Percentiles rank a stretch among this genome's conserved stretches.
These are phyloP conservation scores for Epizoanthus illoricatus DNA, from an alignment of 92 coral and sea anemone genomes.

Conservation along the genomic window DNA sequence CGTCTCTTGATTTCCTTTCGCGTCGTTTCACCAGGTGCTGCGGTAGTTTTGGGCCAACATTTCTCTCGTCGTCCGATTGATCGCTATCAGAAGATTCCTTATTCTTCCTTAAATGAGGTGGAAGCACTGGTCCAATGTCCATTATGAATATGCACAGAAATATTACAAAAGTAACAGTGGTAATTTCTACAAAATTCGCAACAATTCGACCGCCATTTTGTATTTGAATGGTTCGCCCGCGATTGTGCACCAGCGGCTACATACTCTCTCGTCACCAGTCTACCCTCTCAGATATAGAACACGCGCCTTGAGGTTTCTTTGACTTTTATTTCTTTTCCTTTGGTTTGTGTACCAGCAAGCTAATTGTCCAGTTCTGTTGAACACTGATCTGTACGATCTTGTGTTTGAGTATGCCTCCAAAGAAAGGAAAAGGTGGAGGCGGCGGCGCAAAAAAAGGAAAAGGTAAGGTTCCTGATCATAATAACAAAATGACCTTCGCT, in stretches of 20 bases:
- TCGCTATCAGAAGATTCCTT: constrained; percentile 10
- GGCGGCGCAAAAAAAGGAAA: constrained; percentile 69
- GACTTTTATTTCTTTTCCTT: not conserved
- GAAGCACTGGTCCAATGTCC: constrained; percentile 90
- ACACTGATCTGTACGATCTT: not conserved
- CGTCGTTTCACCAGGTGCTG: not conserved
- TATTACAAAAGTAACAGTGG: not conserved
- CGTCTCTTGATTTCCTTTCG: constrained; percentile 5
- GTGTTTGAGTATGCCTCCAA: constrained; percentile 76
- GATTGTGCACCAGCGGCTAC: not conserved
- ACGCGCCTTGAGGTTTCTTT: not conserved
- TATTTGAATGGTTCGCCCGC: constrained; percentile 20
- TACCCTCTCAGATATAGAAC: not conserved
- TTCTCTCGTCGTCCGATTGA: constrained; percentile 19
- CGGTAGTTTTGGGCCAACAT: constrained; percentile 34
- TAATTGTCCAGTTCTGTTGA: not conserved
- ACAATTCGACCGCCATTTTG: constrained; percentile 47
- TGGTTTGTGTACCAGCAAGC: too few relatives aligned
- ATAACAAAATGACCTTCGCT: too few relatives aligned
- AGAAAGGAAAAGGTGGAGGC: constrained; percentile 80
- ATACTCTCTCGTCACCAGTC: constrained; percentile 4
- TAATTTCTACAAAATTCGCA: not conserved
- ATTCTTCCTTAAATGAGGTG: constrained; percentile 70
- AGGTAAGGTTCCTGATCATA: constrained; percentile 19
- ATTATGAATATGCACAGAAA: constrained; percentile 30